Conservation (phyloP, 2,113 vertebrate species). For the Castor canadensis region DNA sequence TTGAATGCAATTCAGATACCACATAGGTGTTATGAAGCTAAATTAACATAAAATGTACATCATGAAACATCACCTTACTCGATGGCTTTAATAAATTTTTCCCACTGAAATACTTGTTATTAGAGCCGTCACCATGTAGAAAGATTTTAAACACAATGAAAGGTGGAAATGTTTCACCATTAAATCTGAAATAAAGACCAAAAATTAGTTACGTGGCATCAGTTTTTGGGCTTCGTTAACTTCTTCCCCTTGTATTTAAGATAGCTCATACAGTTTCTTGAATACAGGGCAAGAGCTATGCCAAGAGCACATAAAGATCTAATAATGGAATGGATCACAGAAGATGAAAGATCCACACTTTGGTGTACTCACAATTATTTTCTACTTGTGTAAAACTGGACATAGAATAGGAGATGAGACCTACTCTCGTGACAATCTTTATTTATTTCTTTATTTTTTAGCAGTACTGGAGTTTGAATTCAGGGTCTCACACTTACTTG, state of each 20-base stretch:
- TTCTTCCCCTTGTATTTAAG: background rate
- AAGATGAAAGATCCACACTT: background rate
- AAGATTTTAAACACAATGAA: constrained; percentile 84
- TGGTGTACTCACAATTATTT: background rate
- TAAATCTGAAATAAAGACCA: constrained; percentile 77
- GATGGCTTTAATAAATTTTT: constrained; percentile 77
- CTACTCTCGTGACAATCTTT: background rate
- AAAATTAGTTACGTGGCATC: constrained; percentile 12
- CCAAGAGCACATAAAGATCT: background rate
- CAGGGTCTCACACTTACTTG: too few species aligned
- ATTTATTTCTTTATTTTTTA: too few species aligned
- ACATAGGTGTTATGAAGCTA: constrained; percentile 41
- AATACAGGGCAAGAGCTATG: background rate
- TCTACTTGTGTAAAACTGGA: background rate
- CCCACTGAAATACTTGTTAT: constrained; percentile 79
- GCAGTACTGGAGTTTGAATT: too few species aligned
- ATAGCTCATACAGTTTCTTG: background rate
- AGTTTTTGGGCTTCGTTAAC: constrained; percentile 3
- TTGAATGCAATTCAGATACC: constrained; percentile 11
- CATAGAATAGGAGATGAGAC: background rate
- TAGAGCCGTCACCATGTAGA: constrained; percentile 58
- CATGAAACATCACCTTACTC: constrained; percentile 75
- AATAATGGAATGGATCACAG: background rate
- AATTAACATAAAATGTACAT: constrained; percentile 50
- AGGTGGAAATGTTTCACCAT: constrained; percentile 82